Percentiles rank a stretch among this genome's conserved stretches.
Conservation (phyloP, 2,113 vertebrate species). For the Lichenostomus cassidix region DNA sequence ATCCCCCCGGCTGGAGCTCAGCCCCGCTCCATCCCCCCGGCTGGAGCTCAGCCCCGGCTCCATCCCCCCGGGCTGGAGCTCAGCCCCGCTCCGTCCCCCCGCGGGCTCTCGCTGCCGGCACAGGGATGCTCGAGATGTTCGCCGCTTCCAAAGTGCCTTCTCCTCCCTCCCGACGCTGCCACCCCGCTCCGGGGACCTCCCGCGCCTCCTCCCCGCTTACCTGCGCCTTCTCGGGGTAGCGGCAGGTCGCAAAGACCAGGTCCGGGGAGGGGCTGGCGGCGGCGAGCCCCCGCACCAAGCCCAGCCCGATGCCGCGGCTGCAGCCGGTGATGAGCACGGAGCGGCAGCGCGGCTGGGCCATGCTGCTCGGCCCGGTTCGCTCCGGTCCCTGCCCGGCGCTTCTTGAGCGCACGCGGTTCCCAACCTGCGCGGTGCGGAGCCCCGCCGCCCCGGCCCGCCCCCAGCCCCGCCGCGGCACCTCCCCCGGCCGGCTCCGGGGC, state of each 20-base stretch:
- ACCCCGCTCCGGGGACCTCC: neutral
- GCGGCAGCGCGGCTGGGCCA: constrained; percentile 64
- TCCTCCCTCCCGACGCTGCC: neutral
- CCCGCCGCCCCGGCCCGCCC: neutral
- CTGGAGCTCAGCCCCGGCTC: too few relatives aligned
- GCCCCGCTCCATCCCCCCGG: too few relatives aligned
- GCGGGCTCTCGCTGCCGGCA: rapidly evolving
- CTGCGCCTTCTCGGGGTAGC: constrained; percentile 65
- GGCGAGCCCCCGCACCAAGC: constrained; percentile 72
- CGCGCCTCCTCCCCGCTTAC: constrained; percentile 9
- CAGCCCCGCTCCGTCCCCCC: neutral
- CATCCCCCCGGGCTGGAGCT: too few relatives aligned
- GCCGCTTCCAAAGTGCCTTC: neutral
- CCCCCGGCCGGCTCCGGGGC: neutral
- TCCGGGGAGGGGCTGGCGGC: constrained; percentile 61
- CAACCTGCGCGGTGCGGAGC: neutral
- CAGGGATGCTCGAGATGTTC: neutral
- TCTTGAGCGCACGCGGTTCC: neutral
- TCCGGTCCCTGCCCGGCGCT: neutral
- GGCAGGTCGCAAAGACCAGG: constrained; percentile 73
- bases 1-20: neutral
- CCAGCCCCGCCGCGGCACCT: neutral
- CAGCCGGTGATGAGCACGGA: constrained; percentile 78
- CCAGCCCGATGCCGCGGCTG: constrained; percentile 76
- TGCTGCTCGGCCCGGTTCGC: neutral